Evolutionary conservation across 2,888 invertebrate genomes (phyloP).

Genomic region (Diadromus collaris): DNA sequence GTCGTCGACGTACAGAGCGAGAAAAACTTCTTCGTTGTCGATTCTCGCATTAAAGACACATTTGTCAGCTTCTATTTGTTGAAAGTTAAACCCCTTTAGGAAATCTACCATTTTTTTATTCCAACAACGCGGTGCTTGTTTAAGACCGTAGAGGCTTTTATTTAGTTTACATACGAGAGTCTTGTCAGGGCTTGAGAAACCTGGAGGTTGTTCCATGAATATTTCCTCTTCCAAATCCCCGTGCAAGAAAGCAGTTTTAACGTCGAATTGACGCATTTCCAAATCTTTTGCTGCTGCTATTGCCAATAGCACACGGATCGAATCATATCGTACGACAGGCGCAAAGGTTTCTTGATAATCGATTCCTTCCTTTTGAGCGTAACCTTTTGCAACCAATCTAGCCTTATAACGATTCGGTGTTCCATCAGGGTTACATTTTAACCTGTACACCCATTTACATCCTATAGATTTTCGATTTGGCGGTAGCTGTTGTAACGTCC

Average conservation of each 20-base stretch:
- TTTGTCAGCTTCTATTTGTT: constrained; percentile 33
- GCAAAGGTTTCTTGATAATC: constrained; percentile 3
- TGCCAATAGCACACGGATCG: background rate
- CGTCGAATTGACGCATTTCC: constrained; percentile 10
- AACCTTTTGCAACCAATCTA: background rate
- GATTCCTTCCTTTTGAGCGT: constrained; percentile 15
- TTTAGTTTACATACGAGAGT: background rate
- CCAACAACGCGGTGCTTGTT: constrained; percentile 36
- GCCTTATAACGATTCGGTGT: background rate
- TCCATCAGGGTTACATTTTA: constrained; percentile 11
- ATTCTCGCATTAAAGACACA: constrained; percentile 19
- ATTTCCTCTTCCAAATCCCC: constrained; percentile 12
- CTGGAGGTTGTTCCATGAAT: constrained; percentile 11
- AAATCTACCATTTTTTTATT: constrained; percentile 17
- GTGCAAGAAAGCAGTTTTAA: constrained; percentile 15
- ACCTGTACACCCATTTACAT: constrained; percentile 5
- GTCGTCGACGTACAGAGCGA: constrained; percentile 45
- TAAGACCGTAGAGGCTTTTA: constrained; percentile 3
- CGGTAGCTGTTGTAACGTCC: background rate
- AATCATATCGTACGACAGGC: constrained; percentile 3
- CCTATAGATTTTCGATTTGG: background rate
- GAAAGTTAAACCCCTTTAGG: constrained; percentile 12
- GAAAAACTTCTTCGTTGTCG: background rate
- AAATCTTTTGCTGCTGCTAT: constrained; percentile 5
- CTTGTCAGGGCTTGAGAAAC: background rate